These are phyloP conservation scores for cattle (Bos taurus) DNA, from an alignment of 2,113 vertebrate genomes.

Conservation along the genomic window DNA sequence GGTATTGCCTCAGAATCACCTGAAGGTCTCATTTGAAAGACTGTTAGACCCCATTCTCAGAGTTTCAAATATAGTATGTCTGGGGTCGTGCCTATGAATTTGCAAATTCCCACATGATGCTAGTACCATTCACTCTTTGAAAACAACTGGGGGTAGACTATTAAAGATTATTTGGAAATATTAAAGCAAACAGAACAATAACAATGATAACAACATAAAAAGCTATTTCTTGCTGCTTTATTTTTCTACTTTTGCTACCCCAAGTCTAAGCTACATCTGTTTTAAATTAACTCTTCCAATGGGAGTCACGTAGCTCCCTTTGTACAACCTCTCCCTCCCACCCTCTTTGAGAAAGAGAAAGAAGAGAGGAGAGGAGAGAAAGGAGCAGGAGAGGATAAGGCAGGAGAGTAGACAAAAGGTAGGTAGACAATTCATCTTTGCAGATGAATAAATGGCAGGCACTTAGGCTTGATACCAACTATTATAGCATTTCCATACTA, in stretches of 20 bases:
- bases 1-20: not conserved
- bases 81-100: not conserved
- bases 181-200: not conserved
- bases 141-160: not conserved
- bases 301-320: accelerated
- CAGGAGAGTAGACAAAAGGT: not conserved
- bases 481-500: not conserved
- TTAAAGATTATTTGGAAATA: not conserved
- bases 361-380: not conserved
- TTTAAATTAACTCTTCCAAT: not conserved
- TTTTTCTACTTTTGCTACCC: not conserved
- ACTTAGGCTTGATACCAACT: not conserved
- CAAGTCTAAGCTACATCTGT: not conserved
- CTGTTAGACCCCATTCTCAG: no score
- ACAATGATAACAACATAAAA: not conserved
- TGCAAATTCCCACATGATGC: not conserved
- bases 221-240: not conserved
- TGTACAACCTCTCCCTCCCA: not conserved
- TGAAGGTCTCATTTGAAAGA: not conserved
- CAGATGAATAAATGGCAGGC: not conserved
- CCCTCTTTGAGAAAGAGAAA: not conserved
- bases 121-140: not conserved
- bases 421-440: not conserved
- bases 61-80: not conserved
- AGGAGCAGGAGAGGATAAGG: not conserved